Evolutionary conservation across 2,888 invertebrate genomes (phyloP).

Genomic region (Ormyrus pomaceus): DNA sequence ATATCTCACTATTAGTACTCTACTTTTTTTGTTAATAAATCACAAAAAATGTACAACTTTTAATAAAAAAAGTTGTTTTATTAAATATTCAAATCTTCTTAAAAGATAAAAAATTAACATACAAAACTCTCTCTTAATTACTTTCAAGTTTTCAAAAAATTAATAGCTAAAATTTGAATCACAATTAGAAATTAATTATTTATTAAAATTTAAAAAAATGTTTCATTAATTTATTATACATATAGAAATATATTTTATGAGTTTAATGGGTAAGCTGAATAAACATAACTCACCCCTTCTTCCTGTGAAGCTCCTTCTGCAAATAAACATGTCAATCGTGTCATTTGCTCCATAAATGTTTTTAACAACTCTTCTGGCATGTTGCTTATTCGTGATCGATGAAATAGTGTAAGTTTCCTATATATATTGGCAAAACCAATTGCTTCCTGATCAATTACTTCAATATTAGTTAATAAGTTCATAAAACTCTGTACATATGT

Average conservation of each 20-base stretch:
- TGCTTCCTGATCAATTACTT: conserved; percentile 81
- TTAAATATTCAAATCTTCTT: too few relatives aligned
- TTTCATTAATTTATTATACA: conserved; percentile 39
- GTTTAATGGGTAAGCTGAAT: not conserved
- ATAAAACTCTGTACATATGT: conserved; percentile 80
- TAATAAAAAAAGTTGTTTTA: too few relatives aligned
- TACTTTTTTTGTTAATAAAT: too few relatives aligned
- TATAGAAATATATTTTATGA: not conserved
- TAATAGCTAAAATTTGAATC: not conserved
- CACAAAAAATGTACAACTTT: too few relatives aligned
- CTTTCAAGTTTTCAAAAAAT: conserved; percentile 2
- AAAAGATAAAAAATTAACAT: too few relatives aligned
- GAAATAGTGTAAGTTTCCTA: conserved; percentile 80
- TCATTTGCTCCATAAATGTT: conserved; percentile 80
- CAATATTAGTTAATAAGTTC: conserved; percentile 79
- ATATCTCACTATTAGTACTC: too few relatives aligned
- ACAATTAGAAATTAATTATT: not conserved
- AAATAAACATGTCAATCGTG: conserved; percentile 81
- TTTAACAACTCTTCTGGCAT: conserved; percentile 77
- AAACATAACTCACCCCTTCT: conserved; percentile 78
- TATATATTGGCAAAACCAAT: conserved; percentile 83
- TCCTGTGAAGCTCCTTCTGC: conserved; percentile 81
- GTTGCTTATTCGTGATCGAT: conserved; percentile 75
- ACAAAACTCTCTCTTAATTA: not conserved
- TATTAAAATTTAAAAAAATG: not conserved